Evolutionary conservation across 2,797 vertebrate species (phyloP).

Genomic region (Sternotherus odoratus): DNA sequence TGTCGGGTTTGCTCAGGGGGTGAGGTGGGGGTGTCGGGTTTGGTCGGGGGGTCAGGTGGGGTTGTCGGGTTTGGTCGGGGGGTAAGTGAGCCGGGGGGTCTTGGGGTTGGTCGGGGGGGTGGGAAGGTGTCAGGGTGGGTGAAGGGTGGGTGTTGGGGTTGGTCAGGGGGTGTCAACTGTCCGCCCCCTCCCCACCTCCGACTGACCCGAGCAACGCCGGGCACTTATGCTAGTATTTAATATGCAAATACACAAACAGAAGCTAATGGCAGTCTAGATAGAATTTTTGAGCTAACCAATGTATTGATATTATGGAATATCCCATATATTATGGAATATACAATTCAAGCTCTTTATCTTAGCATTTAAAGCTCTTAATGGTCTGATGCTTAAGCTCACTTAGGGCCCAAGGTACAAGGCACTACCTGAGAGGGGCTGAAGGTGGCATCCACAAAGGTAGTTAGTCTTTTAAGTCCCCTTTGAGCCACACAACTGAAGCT

Average conservation of each 20-base stretch:
- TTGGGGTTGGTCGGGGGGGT: too few species aligned
- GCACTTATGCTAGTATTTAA: too few species aligned
- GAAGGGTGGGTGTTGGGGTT: too few species aligned
- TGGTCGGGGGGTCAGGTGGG: too few species aligned
- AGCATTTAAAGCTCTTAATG: not conserved
- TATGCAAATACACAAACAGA: constrained; percentile 18
- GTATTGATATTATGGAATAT: not conserved
- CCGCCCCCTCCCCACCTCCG: too few species aligned
- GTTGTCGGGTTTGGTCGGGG: too few species aligned
- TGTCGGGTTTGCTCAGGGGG: too few species aligned
- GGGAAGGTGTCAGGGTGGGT: too few species aligned
- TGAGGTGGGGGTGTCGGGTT: too few species aligned
- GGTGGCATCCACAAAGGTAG: not conserved
- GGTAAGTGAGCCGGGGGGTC: too few species aligned
- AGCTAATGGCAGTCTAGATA: not conserved
- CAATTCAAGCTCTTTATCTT: accelerated
- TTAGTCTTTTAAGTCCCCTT: not conserved
- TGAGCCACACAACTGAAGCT: not conserved
- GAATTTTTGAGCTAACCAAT: not conserved
- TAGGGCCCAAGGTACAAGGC: accelerated
- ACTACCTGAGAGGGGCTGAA: accelerated
- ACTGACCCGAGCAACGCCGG: too few species aligned
- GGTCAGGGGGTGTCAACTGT: too few species aligned
- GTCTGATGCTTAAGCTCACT: not conserved
- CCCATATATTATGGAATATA: not conserved